Evolutionary conservation across 2,113 vertebrate genomes (phyloP).

Genomic region (Merops nubicus): DNA sequence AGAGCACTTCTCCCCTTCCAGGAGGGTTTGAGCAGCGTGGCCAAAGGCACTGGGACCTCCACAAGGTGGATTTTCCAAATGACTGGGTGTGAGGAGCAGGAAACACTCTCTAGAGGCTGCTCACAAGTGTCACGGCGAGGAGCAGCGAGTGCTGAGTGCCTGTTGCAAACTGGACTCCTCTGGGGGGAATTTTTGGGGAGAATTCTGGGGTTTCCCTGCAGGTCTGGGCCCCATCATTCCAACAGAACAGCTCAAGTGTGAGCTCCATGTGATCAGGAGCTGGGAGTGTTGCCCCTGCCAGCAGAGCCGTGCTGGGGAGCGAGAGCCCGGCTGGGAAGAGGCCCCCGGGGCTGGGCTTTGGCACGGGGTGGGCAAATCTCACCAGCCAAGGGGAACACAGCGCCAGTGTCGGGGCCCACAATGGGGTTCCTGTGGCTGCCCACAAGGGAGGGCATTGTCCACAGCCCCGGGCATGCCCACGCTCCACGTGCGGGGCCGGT

Average conservation of each 20-base stretch:
- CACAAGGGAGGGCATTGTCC: slow-evolving; percentile 27
- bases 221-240: not conserved
- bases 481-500: not conserved
- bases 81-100: not conserved
- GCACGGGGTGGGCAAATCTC: not conserved
- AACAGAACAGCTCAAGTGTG: rapidly evolving
- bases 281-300: not conserved
- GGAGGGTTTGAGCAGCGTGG: not conserved
- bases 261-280: not conserved
- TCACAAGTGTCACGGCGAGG: not conserved
- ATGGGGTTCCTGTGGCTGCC: not conserved
- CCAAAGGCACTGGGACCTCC: not conserved
- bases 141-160: not conserved
- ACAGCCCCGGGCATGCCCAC: not conserved
- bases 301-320: not conserved
- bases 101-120: not conserved
- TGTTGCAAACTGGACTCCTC: not conserved
- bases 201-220: not conserved
- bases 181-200: too few relatives aligned
- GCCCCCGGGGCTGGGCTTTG: not conserved
- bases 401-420: not conserved
- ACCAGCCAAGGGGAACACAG: not conserved
- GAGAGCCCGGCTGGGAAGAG: not conserved
- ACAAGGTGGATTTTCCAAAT: not conserved
- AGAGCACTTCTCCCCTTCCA: not conserved